Conservation (phyloP, 2,888 invertebrate genomes). For the Eristalinus sepulchralis region DNA sequence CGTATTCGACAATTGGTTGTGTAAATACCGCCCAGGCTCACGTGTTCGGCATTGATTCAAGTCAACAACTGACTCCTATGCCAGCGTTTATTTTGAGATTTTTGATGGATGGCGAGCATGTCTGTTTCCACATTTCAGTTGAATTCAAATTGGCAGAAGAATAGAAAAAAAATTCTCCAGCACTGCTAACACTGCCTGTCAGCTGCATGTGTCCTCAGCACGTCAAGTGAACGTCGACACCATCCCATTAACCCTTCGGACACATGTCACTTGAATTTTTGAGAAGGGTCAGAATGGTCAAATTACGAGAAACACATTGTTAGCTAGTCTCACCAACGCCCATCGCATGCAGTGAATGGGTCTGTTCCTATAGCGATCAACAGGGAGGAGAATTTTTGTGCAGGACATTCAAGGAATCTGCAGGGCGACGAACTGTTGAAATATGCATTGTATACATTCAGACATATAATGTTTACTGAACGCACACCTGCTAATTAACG, state of each 20-base stretch:
- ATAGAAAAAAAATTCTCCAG: not conserved
- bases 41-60: not conserved
- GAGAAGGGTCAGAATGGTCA: slow-evolving; percentile 16
- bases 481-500: too few species aligned
- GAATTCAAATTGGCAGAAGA: not conserved
- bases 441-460: too few species aligned
- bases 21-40: not conserved
- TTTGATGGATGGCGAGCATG: not conserved
- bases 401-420: not conserved
- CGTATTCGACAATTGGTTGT: not conserved
- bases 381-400: not conserved
- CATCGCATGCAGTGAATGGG: not conserved
- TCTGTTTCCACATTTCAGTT: not conserved
- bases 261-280: slow-evolving; percentile 8
- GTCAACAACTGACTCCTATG: not conserved
- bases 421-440: too few species aligned
- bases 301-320: slow-evolving; percentile 7
- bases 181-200: not conserved
- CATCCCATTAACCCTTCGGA: not conserved
- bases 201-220: not conserved
- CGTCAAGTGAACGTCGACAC: not conserved
- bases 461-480: not conserved
- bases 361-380: not conserved
- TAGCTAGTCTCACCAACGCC: not conserved
- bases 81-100: not conserved